Evolutionary conservation across 1,140 invertebrate species (phyloP).

Genomic region (Panulirus ornatus): DNA sequence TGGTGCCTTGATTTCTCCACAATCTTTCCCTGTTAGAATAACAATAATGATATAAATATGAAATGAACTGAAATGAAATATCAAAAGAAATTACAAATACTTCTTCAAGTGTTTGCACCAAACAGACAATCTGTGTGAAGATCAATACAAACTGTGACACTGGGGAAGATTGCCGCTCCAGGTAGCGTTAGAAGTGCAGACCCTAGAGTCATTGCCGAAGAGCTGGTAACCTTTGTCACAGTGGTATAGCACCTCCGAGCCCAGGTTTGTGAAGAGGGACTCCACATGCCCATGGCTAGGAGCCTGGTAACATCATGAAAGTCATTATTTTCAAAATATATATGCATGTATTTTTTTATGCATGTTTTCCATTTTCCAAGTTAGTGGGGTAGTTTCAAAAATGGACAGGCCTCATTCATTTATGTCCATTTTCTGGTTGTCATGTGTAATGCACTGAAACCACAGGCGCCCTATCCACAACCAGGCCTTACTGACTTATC

Average conservation of each 20-base stretch:
- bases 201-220: slow-evolving; percentile 76
- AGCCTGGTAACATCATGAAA: slow-evolving; percentile 37
- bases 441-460: no score
- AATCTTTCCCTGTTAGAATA: slow-evolving; percentile 18
- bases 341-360: no score
- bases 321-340: no score
- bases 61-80: background rate
- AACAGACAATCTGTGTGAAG: no score
- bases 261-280: slow-evolving; percentile 32
- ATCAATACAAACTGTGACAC: slow-evolving; percentile 76
- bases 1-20: slow-evolving; percentile 40
- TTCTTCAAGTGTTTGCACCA: no score
- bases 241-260: slow-evolving; percentile 76
- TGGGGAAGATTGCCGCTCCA: slow-evolving; percentile 77
- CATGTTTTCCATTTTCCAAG: no score
- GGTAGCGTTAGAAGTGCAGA: slow-evolving; percentile 78
- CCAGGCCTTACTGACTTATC: no score
- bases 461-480: no score
- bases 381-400: no score
- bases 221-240: slow-evolving; percentile 78
- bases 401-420: no score
- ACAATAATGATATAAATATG: background rate
- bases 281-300: slow-evolving; percentile 61
- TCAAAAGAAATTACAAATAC: no score
- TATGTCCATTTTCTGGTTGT: no score